Evolutionary conservation across 2,888 invertebrate genomes (phyloP), one percentile per base, ranked within the genome.

Genomic region (Marronus borbonicus): DNA sequence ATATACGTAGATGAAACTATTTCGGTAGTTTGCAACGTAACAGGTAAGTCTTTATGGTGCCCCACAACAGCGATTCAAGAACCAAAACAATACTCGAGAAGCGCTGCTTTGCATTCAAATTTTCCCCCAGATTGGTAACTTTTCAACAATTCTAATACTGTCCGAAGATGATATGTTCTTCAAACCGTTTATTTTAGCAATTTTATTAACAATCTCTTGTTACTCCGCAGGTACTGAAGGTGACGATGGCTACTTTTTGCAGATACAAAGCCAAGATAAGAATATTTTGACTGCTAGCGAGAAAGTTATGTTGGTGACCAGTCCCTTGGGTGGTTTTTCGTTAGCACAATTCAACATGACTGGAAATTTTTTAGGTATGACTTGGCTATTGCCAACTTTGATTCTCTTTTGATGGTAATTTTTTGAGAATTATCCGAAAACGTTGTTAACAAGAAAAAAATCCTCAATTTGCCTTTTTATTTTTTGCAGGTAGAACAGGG

Each of bases 281-380:
- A 69, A 78, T n/a, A 72, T 84, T 20, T 80, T 82, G 14, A 72
- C 66, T 20, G 81, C 81, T 2, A 74, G 79, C 36, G 70, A 77
- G 39, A 74, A 80, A 62, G 78, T 82, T 55, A 64, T 79, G 76
- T 24, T 84, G 10, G 80, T 78, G 52, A 76, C 77, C 17, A 75
- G 80, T 10, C n/a, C 31, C 0, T 49, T 70, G 31, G 78, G 77
- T 31, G 74, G 77, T 44, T 69, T 76, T 36, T 75, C 60, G 24
- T 79, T 75, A 1, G 87, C 86, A 20, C 80, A 81, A 10, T 86
- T 88, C 80, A 86, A 85, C 76, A 78, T 88, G 36, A 83, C 84
- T 28, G 88, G 87, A 60, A 85, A 84, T 76, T 88, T 88, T 83
- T 83, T 88, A 80, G 88, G 88, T 87, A 84, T 60, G 20, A 31